Evolutionary conservation across 2,888 invertebrate genomes (phyloP), one percentile per base, ranked within the genome.

Genomic region (Linnaemya tessellans): DNA sequence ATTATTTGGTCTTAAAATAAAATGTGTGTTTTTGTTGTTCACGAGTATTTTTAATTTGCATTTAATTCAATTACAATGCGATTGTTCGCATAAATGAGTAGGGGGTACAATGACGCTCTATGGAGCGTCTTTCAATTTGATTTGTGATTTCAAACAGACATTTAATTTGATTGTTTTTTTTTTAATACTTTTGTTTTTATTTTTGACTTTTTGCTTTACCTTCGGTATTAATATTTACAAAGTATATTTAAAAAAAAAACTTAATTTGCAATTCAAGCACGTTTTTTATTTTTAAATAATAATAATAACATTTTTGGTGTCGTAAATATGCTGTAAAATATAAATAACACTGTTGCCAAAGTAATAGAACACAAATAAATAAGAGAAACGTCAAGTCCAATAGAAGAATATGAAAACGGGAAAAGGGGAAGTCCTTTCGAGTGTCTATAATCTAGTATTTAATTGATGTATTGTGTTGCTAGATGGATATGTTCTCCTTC

Each of bases 211-310:
- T 64, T 81, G 30, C 22, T 65, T 82, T 67, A 82, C 85, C 82
- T 85, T 85, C 82, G 75, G 41, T 64, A 62, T 18, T 54, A 70
- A 78, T 30, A 58, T 73, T 80, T 46, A 73, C 20, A 64, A 73
- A 73, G 38, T 54, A 18, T 62, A 65, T 13, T 54, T 7, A 46
- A 54, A 74, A 22, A 20, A 77, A 49, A 15, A n/a, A 51, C 3
- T 30, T 56, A 70, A 82, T 85, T 85, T 70, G 75, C 62, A 85
- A 80, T 82, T 82, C 65, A 80, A 82, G 71, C 85, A 85, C 82
- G 85, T 85, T 82, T 82, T 54, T 51, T 51, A 25, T 67, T 70
- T 51, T 60, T 73, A 54, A 79, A 84, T 25, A 58, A 78, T 58
- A 64, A 51, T 58, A n/a, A n/a, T n/a, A n/a, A n/a, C n/a, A n/a